Conservation (phyloP, 1,140 invertebrate genomes). For the Aradophagus sp. region DNA sequence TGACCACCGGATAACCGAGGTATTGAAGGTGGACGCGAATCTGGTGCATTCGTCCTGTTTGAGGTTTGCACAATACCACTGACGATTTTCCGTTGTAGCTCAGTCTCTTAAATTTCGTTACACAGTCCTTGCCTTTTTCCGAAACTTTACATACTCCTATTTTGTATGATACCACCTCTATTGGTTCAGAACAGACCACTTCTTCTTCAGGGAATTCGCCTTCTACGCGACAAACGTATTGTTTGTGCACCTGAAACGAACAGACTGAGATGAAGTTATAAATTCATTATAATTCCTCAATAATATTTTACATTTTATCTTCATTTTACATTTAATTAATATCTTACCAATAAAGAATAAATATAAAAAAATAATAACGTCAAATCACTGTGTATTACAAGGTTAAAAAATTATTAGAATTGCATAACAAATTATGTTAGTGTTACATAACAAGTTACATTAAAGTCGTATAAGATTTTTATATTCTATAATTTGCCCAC, state of each 20-base stretch:
- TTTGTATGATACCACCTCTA: conserved; percentile 95
- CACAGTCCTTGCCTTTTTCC: conserved; percentile 91
- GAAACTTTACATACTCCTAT: conserved; percentile 96
- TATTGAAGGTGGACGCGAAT: conserved; percentile 99
- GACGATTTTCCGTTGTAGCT: conserved; percentile 91
- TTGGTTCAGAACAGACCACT: conserved; percentile 87
- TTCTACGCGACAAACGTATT: conserved; percentile 97
- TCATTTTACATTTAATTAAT: no score
- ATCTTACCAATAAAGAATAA: no score
- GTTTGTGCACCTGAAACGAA: conserved; percentile 87
- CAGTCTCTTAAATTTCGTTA: conserved; percentile 91
- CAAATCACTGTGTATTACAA: no score
- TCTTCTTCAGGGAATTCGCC: conserved; percentile 97
- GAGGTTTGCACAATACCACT: conserved; percentile 93
- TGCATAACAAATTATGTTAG: no score
- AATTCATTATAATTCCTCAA: no score
- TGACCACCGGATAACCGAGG: conserved; percentile 96
- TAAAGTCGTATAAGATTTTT: no score
- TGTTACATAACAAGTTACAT: no score
- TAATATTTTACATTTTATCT: no score
- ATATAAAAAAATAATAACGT: no score
- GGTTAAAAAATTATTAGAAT: no score
- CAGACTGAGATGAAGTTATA: no score
- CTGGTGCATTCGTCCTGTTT: conserved; percentile 98
- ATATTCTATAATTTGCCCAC: no score